These are phyloP conservation scores for Philopedon plagiatum DNA, from an alignment of 2,888 invertebrate genomes.

Conservation along the genomic window DNA sequence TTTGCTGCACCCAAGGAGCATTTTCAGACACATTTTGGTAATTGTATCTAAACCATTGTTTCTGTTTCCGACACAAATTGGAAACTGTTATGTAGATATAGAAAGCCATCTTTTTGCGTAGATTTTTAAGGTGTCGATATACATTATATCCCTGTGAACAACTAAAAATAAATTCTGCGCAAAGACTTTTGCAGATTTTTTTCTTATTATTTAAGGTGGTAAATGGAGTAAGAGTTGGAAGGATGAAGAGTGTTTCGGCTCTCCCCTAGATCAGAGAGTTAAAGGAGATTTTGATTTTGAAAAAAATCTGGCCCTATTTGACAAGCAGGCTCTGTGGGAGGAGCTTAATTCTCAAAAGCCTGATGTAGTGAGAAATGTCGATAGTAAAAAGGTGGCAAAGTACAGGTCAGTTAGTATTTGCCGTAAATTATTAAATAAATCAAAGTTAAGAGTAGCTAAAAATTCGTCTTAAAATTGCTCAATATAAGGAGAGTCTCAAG, in stretches of 20 bases:
- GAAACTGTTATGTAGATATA: too few species aligned
- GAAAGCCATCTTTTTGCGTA: too few species aligned
- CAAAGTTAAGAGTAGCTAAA: neutral
- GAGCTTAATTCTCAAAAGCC: constrained; percentile 77
- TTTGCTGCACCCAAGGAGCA: too few species aligned
- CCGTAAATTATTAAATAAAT: neutral
- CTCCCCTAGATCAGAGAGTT: constrained; percentile 76
- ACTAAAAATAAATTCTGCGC: too few species aligned
- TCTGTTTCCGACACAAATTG: too few species aligned
- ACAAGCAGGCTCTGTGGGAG: constrained; percentile 87
- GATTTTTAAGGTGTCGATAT: too few species aligned
- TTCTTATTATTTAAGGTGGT: constrained; percentile 63
- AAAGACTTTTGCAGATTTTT: too few species aligned
- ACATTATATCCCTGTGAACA: too few species aligned
- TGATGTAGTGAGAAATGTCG: constrained; percentile 73
- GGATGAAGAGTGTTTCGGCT: constrained; percentile 86
- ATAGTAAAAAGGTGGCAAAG: constrained; percentile 64
- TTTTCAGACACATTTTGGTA: too few species aligned
- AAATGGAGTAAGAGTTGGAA: constrained; percentile 70
- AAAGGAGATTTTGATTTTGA: constrained; percentile 94
- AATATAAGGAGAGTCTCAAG: too few species aligned
- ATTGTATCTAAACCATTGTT: too few species aligned
- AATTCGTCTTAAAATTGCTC: too few species aligned
- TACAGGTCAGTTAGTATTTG: constrained; percentile 67
- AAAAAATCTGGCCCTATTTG: constrained; percentile 91